Percentiles rank a stretch among this genome's conserved stretches.
These are phyloP conservation scores for Labrus mixtus DNA, from an alignment of 2,113 vertebrate genomes.

Conservation along the genomic window DNA sequence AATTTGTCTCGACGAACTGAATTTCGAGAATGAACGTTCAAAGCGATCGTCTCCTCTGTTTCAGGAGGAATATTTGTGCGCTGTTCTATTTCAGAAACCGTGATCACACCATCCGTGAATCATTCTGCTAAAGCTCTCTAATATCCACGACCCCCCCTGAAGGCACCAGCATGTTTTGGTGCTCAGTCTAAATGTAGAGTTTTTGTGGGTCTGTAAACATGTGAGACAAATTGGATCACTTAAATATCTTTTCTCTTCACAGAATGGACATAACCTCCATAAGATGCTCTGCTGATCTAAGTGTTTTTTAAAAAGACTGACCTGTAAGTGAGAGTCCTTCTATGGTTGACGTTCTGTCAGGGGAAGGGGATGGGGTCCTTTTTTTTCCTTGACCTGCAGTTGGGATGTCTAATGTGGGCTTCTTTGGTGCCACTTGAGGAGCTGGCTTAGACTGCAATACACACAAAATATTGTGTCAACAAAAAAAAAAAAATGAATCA, in stretches of 20 bases:
- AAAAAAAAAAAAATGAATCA: neutral
- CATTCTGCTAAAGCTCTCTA: no score
- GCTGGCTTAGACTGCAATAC: conserved; percentile 51
- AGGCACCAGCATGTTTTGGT: no score
- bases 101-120: no score
- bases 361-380: conserved; percentile 64
- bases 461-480: neutral
- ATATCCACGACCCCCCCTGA: no score
- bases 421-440: conserved; percentile 63
- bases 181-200: no score
- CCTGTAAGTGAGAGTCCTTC: conserved; percentile 71
- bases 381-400: conserved; percentile 48
- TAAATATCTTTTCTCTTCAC: neutral
- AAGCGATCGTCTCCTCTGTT: no score
- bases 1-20: no score
- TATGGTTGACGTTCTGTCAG: conserved; percentile 52
- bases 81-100: no score
- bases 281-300: neutral
- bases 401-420: conserved; percentile 60
- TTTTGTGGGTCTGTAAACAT: no score
- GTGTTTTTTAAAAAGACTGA: conserved; percentile 33
- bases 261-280: neutral
- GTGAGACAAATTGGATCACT: no score
- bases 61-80: no score
- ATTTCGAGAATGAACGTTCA: no score